Conservation (phyloP, 2,888 invertebrate genomes). For the Hipparchia sbordonii region DNA sequence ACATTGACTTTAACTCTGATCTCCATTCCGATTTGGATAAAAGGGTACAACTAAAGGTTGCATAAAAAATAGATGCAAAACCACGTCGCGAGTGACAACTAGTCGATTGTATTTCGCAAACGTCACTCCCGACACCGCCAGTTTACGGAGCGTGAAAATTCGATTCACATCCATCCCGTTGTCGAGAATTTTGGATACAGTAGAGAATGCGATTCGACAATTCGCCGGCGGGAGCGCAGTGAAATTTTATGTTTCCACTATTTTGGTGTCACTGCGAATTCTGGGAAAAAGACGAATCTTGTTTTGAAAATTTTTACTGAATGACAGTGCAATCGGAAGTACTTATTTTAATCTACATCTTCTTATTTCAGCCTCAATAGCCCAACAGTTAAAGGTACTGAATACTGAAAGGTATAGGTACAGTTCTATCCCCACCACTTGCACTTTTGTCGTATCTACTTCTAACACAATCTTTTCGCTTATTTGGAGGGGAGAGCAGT, state of each 20-base stretch:
- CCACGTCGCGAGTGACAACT: conserved; percentile 10
- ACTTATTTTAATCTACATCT: too few relatives aligned
- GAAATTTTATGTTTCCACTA: conserved; percentile 32
- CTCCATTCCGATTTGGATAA: too few relatives aligned
- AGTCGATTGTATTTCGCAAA: conserved; percentile 23
- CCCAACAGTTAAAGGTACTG: too few relatives aligned
- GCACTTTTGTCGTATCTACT: too few relatives aligned
- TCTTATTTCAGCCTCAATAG: too few relatives aligned
- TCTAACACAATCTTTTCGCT: too few relatives aligned
- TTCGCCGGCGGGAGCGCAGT: conserved; percentile 20
- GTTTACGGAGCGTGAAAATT: conserved; percentile 38
- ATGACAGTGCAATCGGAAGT: background rate
- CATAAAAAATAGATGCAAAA: background rate
- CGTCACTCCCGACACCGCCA: conserved; percentile 30
- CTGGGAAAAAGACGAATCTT: conserved; percentile 26
- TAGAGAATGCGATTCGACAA: conserved; percentile 31
- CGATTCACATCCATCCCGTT: conserved; percentile 37
- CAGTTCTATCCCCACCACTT: too few relatives aligned
- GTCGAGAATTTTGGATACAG: conserved; percentile 34
- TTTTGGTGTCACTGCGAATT: conserved; percentile 25
- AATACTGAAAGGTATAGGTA: too few relatives aligned
- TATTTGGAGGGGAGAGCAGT: too few relatives aligned
- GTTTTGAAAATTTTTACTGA: conserved; percentile 2
- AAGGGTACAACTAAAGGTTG: background rate
- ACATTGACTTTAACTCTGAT: too few relatives aligned